Evolutionary conservation across 1,140 invertebrate species (phyloP).

Genomic region (Pogonognathellus flavescens): DNA sequence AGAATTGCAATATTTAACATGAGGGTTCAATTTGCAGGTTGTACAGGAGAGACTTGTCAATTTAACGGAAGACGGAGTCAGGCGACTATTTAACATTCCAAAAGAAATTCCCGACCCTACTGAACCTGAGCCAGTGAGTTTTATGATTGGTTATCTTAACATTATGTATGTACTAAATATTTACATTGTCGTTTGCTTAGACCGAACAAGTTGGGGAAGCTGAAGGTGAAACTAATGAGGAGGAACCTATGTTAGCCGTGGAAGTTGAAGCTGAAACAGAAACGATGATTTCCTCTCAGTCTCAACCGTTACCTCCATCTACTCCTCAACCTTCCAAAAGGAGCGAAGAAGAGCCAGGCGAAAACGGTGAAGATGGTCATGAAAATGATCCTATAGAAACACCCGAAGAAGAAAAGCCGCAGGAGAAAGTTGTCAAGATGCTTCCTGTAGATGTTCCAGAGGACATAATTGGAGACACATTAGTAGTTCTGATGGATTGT

Average conservation of each 20-base stretch:
- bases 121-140: slow-evolving; percentile 28
- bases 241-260: slow-evolving; percentile 15
- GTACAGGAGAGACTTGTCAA: slow-evolving; percentile 60
- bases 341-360: not conserved
- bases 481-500: slow-evolving; percentile 62
- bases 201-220: not conserved
- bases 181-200: not conserved
- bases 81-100: slow-evolving; percentile 64
- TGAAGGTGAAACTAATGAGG: slow-evolving; percentile 18
- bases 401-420: not conserved
- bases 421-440: slow-evolving; percentile 49
- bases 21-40: slow-evolving; percentile 20
- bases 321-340: not conserved
- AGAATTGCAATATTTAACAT: not conserved
- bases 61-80: slow-evolving; percentile 59
- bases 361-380: slow-evolving; percentile 37
- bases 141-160: no score
- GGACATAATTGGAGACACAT: slow-evolving; percentile 61
- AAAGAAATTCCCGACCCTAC: slow-evolving; percentile 63
- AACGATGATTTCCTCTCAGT: not conserved
- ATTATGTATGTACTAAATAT: no score
- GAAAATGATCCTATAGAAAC: not conserved
- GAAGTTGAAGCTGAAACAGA: slow-evolving; percentile 5
- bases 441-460: slow-evolving; percentile 52
- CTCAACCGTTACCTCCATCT: not conserved